Evolutionary conservation across 2,797 vertebrate species (phyloP), one percentile per base, ranked within the genome.

Genomic region (Valencia hispanica): DNA sequence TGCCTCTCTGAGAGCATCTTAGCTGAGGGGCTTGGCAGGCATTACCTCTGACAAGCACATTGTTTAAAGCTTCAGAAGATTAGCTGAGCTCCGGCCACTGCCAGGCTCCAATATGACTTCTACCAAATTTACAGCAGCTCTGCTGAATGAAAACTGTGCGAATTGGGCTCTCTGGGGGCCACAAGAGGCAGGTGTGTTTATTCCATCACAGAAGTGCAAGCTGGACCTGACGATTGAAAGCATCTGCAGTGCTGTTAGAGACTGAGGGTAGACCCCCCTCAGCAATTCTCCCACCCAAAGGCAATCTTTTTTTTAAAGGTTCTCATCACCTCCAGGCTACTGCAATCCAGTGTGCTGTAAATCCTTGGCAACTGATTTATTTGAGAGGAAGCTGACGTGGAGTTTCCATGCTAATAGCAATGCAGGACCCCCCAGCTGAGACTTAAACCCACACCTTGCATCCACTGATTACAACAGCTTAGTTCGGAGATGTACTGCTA

Each of bases 61-160:
- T 93, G 87, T 93, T 90, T 84, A 84, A 84, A 86, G 90, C 89
- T 82, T 65, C 51, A 68, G 83, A 80, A 92, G 91, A 93, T 93
- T 91, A 93, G 88, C 82, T 75, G 80, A 87, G 85, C 82, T 77
- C 22, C 68, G 53, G 74, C 77, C 57, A 55, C 88, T 92, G 89
- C 81, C 74, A 45, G 85, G 34, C 80, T 1, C 86, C 82, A 91
- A 94, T 91, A 92, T 75, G 84, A 84, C 87, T 83, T 79, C 84
- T 53, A 80, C 77, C 3, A 75, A 84, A 86, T 85, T 89, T 79
- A 80, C 87, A 73, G 82, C 77, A 25, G 69, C 73, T 32, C 27
- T 0, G 30, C 70, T 77, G 84, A 86, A 83, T 73, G 61, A 74
- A 82, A 73, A 86, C 47, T 30, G 68, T 77, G 57, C 51, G 70